These are phyloP conservation scores for Halichondria panicea DNA, from an alignment of 37 sponge, comb jelly and placozoan species.

Conservation along the genomic window DNA sequence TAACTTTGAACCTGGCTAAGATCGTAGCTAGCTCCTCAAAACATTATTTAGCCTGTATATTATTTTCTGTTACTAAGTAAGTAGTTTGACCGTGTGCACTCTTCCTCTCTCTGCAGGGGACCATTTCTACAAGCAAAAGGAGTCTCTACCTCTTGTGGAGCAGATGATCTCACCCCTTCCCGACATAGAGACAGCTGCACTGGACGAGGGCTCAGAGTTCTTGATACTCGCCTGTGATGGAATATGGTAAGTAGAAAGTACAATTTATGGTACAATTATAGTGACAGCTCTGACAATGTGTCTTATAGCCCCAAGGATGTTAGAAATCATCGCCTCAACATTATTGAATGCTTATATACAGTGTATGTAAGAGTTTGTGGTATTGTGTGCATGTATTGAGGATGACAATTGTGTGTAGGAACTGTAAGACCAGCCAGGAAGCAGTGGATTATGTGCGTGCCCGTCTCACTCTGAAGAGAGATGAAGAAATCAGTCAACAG, in stretches of 20 bases:
- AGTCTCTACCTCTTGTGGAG: conserved; percentile 69
- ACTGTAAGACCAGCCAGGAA: conserved; percentile 52
- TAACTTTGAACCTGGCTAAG: too few species aligned
- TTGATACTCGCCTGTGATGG: conserved; percentile 92
- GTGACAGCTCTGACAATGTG: neutral
- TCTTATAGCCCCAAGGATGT: neutral
- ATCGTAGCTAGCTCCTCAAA: too few species aligned
- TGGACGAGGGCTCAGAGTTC: conserved; percentile 71
- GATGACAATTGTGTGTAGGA: conserved; percentile 33
- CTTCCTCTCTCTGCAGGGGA: conserved; percentile 42
- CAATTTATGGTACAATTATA: neutral
- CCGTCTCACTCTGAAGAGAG: conserved; percentile 1
- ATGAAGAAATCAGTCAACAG: neutral
- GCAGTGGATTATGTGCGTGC: conserved; percentile 52
- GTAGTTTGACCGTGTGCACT: neutral
- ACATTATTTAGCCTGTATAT: neutral
- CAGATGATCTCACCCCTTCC: conserved; percentile 92
- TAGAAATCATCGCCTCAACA: neutral
- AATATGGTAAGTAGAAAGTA: conserved; percentile 66
- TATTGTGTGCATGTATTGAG: too few species aligned
- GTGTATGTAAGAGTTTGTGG: too few species aligned
- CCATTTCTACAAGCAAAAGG: conserved; percentile 85
- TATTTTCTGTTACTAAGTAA: neutral
- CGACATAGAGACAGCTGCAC: conserved; percentile 47
- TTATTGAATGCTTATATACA: too few species aligned